Conservation (phyloP, 1,140 invertebrate species). For the Ips typographus region DNA sequence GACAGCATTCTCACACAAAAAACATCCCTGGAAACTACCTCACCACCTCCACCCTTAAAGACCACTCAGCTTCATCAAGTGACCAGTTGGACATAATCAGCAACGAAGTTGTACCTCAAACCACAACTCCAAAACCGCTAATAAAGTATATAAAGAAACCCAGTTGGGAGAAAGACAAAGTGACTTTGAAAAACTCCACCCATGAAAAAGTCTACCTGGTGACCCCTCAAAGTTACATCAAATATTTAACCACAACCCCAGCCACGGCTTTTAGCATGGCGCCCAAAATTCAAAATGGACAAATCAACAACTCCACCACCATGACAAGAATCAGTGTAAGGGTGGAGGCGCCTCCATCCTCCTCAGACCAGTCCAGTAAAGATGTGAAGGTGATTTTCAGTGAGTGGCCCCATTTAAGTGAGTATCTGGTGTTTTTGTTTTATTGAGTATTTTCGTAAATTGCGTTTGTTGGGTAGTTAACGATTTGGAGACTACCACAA, state of each 20-base stretch:
- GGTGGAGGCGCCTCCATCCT: constrained; percentile 54
- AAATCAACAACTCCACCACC: constrained; percentile 41
- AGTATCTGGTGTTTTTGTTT: constrained; percentile 41
- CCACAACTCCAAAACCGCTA: constrained; percentile 30
- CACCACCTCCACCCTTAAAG: constrained; percentile 57
- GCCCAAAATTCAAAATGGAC: constrained; percentile 45
- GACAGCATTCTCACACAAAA: constrained; percentile 56
- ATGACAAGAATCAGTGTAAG: constrained; percentile 62
- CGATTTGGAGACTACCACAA: constrained; percentile 54
- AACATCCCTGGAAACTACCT: constrained; percentile 76
- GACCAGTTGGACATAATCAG: constrained; percentile 53
- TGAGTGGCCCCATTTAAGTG: constrained; percentile 61
- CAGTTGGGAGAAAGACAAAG: constrained; percentile 64
- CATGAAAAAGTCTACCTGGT: constrained; percentile 79
- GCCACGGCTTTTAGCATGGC: constrained; percentile 42
- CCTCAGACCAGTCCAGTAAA: constrained; percentile 50
- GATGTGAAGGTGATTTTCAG: constrained; percentile 48
- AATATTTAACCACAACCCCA: constrained; percentile 36
- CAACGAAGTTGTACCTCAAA: constrained; percentile 42
- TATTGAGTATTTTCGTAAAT: not conserved
- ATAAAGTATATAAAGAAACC: constrained; percentile 7
- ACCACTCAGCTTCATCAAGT: constrained; percentile 59
- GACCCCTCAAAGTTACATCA: constrained; percentile 64
- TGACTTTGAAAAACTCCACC: constrained; percentile 69
- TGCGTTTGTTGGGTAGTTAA: constrained; percentile 52